Percentiles rank a stretch among this genome's conserved stretches.
Conservation (phyloP, 2,888 invertebrate species). For the Arge pagana region DNA sequence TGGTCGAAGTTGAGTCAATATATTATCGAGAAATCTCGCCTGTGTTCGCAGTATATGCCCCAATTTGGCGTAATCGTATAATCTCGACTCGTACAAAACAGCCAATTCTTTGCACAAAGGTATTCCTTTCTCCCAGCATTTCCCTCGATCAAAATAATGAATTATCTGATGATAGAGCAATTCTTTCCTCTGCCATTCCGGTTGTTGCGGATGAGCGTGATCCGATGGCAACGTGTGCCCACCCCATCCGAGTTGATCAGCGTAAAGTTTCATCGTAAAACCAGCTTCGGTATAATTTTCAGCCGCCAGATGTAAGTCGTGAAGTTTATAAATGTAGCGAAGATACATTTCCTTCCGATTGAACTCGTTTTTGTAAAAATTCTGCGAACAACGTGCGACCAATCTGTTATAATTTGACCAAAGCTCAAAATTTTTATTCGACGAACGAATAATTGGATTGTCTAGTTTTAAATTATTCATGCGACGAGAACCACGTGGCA, state of each 20-base stretch:
- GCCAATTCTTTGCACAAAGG: conserved; percentile 90
- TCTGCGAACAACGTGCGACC: conserved; percentile 65
- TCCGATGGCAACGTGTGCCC: conserved; percentile 69
- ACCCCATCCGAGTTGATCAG: conserved; percentile 87
- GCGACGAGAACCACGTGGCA: too few species aligned
- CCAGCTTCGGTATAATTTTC: conserved; percentile 95
- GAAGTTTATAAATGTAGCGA: conserved; percentile 92
- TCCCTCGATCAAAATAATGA: conserved; percentile 91
- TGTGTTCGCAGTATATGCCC: conserved; percentile 83
- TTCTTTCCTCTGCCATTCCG: conserved; percentile 91
- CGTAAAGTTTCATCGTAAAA: conserved; percentile 91
- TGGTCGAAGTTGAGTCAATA: conserved; percentile 83
- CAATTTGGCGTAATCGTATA: conserved; percentile 87
- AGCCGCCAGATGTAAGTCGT: conserved; percentile 87
- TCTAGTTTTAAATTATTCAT: too few species aligned
- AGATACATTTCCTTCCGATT: conserved; percentile 95
- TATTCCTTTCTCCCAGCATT: conserved; percentile 97
- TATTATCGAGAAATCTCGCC: conserved; percentile 90
- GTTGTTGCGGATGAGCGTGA: conserved; percentile 73
- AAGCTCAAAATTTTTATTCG: not conserved
- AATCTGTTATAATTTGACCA: not conserved
- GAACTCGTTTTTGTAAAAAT: conserved; percentile 95
- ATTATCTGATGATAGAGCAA: conserved; percentile 86
- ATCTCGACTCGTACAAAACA: conserved; percentile 80
- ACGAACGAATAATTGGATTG: not conserved